Conservation (phyloP, 2,797 vertebrate genomes). For the Pipistrellus pipistrellus region DNA sequence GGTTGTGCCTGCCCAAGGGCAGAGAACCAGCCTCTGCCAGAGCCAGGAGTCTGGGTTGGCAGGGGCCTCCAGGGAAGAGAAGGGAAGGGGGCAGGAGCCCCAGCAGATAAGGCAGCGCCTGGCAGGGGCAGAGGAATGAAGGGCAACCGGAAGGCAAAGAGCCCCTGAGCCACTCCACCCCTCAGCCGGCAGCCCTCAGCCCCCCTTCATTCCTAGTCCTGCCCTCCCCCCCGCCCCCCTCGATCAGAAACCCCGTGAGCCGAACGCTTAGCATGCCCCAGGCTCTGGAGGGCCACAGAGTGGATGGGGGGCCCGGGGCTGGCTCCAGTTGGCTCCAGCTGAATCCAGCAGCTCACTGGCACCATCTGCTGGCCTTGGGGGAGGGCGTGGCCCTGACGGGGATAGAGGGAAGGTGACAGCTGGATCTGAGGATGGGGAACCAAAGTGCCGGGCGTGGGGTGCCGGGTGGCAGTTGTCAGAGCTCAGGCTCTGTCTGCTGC, state of each 20-base stretch:
- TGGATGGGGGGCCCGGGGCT: background rate
- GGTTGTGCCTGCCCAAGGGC: conserved; percentile 60
- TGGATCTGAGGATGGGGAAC: background rate
- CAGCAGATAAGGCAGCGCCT: conserved; percentile 63
- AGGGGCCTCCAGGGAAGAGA: conserved; percentile 53
- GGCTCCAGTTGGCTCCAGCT: rapidly evolving
- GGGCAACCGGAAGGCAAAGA: conserved; percentile 9
- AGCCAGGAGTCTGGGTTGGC: conserved; percentile 71
- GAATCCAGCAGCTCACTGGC: conserved; percentile 65
- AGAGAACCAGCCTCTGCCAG: conserved; percentile 74
- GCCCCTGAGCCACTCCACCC: background rate
- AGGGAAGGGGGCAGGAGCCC: conserved; percentile 19
- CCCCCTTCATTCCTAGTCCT: background rate
- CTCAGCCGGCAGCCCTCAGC: conserved; percentile 3
- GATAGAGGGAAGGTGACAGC: background rate
- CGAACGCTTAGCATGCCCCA: background rate
- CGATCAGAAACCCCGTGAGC: conserved; percentile 51
- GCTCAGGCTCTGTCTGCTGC: background rate
- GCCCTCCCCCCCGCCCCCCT: background rate
- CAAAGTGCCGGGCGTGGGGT: background rate
- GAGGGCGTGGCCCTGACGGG: background rate
- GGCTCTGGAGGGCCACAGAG: background rate
- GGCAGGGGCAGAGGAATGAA: conserved; percentile 56
- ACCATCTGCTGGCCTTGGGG: conserved; percentile 74
- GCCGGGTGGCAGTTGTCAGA: background rate